Conservation (phyloP, 2,797 vertebrate species). For the Setipinna tenuifilis region DNA sequence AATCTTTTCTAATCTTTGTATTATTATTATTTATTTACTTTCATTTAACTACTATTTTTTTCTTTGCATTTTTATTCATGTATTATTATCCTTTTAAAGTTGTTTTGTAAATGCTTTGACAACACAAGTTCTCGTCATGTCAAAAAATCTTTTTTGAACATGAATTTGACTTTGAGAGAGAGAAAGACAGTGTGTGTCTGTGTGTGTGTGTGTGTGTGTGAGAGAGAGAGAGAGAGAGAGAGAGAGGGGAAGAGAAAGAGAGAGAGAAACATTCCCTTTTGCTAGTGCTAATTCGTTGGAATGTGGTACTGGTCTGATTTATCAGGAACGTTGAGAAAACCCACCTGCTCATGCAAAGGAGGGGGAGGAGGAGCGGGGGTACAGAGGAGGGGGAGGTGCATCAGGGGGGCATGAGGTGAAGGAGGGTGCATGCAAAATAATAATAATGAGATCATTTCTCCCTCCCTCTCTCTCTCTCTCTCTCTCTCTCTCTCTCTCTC, state of each 20-base stretch:
- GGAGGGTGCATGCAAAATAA: constrained; percentile 12
- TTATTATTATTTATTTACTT: no score
- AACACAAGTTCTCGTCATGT: no score
- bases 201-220: no score
- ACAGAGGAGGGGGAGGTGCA: background rate
- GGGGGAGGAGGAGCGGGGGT: background rate
- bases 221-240: no score
- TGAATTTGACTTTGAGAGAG: no score
- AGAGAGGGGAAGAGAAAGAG: background rate
- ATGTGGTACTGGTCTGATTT: constrained; percentile 41
- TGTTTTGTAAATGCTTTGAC: no score
- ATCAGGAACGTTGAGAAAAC: constrained; percentile 39
- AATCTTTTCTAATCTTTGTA: no score
- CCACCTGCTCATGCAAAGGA: constrained; percentile 35
- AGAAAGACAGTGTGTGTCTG: no score
- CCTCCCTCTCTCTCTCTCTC: constrained; percentile 20
- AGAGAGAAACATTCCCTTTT: background rate
- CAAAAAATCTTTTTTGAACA: no score
- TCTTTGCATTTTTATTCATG: no score
- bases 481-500: background rate
- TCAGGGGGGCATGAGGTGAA: background rate
- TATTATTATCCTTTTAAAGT: no score
- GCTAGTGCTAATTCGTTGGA: constrained; percentile 40
- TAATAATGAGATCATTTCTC: background rate
- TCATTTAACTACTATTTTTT: no score